These are phyloP conservation scores for Podarcis cretensis DNA, from an alignment of 2,113 vertebrate species.

Conservation along the genomic window DNA sequence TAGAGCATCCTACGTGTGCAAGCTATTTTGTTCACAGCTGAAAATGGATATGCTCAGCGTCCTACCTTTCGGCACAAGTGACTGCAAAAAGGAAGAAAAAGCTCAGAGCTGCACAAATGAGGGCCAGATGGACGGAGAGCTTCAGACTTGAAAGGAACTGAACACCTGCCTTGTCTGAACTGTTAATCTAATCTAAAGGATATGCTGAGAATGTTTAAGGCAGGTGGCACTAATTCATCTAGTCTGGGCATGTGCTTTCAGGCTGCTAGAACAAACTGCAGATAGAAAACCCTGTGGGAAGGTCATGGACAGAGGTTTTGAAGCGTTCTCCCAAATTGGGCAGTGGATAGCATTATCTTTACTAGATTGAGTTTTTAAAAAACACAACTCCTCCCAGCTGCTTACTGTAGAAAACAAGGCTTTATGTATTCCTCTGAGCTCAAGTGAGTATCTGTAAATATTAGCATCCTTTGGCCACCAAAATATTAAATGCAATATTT, in stretches of 20 bases:
- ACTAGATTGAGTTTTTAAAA: too few relatives aligned
- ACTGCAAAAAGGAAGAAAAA: not conserved
- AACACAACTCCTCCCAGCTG: too few relatives aligned
- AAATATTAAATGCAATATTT: too few relatives aligned
- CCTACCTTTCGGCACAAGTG: not conserved
- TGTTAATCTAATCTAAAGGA: conserved; percentile 31
- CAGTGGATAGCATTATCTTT: not conserved
- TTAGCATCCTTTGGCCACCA: too few relatives aligned
- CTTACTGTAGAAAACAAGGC: too few relatives aligned
- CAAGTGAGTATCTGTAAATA: too few relatives aligned
- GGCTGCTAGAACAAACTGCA: not conserved
- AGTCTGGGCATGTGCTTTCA: conserved; percentile 18
- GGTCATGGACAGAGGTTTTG: not conserved
- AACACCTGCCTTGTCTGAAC: conserved; percentile 11
- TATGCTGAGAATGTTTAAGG: conserved; percentile 38
- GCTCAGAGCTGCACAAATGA: not conserved
- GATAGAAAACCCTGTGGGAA: not conserved
- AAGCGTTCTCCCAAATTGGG: not conserved
- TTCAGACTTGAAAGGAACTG: conserved; percentile 1
- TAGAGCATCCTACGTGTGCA: not conserved
- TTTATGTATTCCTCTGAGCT: too few relatives aligned
- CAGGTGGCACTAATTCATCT: conserved; percentile 21
- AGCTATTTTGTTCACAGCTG: not conserved
- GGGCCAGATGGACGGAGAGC: not conserved
- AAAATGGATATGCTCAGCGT: rapidly evolving